Base-by-base conservation (phyloP, 2,113 vertebrate genomes). In the Aphyosemion australe region DNA sequence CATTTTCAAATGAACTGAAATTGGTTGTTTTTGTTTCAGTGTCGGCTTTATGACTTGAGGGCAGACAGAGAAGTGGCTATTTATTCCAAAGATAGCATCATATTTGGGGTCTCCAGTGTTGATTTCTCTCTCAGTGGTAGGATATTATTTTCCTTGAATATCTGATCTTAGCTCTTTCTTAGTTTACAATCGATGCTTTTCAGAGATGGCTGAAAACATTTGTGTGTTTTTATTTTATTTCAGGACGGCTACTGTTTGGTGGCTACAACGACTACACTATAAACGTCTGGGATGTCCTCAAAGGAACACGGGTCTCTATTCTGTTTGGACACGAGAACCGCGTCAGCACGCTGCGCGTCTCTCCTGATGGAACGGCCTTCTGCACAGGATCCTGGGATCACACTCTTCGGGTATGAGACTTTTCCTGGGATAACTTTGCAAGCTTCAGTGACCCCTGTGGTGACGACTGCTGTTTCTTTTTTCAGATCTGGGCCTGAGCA, bases 231-330 rank as follows among this genome's bases (percentile, higher is more conserved):
- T 32, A 56, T 20, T 37, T 9, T n/a, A 32, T 14, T n/a, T n/a
- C 43, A 99, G 97, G 97, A 12, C 95, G 97, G 57, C 85, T 99
- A 34, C 87, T 99, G 15, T 99, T 99, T 71, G 95, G 94, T 1
- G 97, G 97, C 45, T 99, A 99, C 73, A 99, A 99, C 0, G 97
- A 99, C 80, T 99, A 99, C 83, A 99, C 97, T 80, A 99, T 99
- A 72, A 99, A 99, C 0, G 96, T 99, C 53, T 99, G 97, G 96
- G 97, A 99, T 26, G 97, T 99, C 57, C 93, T 99, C 71, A 99
- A 99, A 84, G 97, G 96, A 7, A 93, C 95, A 5, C 92, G 97
- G 0, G 96, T 98, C 20, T 96, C 97, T 67, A 98, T 99, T 49
- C 88, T 99, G 66, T 99, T 99, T 54, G 97, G 97, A 15, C 97